These are phyloP conservation scores for Drosophila mimica DNA, from an alignment of 2,888 invertebrate genomes.

Conservation along the genomic window DNA sequence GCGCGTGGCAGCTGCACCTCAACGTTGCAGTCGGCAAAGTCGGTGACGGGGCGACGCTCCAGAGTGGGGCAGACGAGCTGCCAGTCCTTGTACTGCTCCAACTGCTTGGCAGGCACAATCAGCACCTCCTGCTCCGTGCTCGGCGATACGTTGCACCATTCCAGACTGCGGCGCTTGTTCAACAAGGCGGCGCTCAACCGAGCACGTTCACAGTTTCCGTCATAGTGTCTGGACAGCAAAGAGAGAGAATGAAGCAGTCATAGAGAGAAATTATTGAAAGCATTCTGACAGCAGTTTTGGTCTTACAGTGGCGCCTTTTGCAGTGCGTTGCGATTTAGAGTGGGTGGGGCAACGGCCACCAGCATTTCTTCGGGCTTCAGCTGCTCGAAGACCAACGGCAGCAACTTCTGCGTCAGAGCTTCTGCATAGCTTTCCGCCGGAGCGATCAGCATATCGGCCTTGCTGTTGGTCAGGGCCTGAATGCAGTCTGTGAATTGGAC, in stretches of 20 bases:
- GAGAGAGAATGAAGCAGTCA: neutral
- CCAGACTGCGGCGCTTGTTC: constrained; percentile 79
- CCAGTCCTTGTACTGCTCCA: constrained; percentile 80
- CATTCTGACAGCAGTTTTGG: neutral
- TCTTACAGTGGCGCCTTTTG: constrained; percentile 82
- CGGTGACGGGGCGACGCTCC: constrained; percentile 81
- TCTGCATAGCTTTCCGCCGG: constrained; percentile 69
- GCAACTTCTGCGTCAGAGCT: constrained; percentile 71
- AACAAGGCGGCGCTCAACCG: constrained; percentile 81
- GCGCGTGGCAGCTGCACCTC: constrained; percentile 82
- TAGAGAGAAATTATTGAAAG: neutral
- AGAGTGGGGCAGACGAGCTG: constrained; percentile 83
- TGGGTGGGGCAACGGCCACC: constrained; percentile 83
- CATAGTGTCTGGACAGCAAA: constrained; percentile 74
- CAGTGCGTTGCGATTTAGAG: constrained; percentile 69
- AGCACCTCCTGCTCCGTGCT: constrained; percentile 73
- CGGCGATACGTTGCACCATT: constrained; percentile 72
- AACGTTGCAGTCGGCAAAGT: constrained; percentile 81
- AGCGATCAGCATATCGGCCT: constrained; percentile 79
- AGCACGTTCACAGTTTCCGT: constrained; percentile 76
- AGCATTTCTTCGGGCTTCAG: constrained; percentile 72
- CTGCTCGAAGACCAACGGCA: constrained; percentile 82
- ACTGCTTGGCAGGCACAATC: constrained; percentile 78
- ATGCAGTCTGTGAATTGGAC: constrained; percentile 87
- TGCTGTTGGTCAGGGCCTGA: constrained; percentile 69